These are phyloP conservation scores for Acanthornis magna DNA, from an alignment of 2,797 vertebrate genomes.

Conservation along the genomic window DNA sequence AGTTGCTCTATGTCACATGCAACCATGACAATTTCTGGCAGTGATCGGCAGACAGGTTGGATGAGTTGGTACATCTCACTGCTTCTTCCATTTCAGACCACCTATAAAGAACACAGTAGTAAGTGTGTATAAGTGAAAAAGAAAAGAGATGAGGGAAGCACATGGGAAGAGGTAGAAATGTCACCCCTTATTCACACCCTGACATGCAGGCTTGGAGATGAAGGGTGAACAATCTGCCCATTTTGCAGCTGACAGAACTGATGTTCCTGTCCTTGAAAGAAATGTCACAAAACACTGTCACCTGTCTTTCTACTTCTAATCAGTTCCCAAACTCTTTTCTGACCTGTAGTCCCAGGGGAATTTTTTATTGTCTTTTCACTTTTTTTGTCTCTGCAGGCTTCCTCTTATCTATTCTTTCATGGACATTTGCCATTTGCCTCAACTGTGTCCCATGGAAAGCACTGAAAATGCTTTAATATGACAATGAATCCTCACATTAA, in stretches of 20 bases:
- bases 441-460: neutral
- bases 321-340: neutral
- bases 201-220: accelerated
- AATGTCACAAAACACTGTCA: neutral
- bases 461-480: neutral
- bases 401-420: neutral
- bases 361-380: neutral
- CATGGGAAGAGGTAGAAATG: neutral
- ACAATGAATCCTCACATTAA: neutral
- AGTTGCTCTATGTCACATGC: neutral
- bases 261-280: neutral
- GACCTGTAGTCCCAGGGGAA: neutral
- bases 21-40: neutral
- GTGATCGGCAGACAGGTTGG: accelerated
- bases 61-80: neutral
- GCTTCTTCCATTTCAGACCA: neutral
- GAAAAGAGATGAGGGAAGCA: neutral
- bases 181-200: neutral
- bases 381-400: neutral
- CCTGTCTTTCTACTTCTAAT: neutral
- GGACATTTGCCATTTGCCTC: neutral
- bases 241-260: neutral
- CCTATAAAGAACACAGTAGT: neutral
- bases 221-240: neutral
- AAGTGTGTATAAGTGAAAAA: neutral